Evolutionary conservation across 2,888 invertebrate species (phyloP), one percentile per base, ranked within the genome.

Genomic region (Coelogynopora nodosa): DNA sequence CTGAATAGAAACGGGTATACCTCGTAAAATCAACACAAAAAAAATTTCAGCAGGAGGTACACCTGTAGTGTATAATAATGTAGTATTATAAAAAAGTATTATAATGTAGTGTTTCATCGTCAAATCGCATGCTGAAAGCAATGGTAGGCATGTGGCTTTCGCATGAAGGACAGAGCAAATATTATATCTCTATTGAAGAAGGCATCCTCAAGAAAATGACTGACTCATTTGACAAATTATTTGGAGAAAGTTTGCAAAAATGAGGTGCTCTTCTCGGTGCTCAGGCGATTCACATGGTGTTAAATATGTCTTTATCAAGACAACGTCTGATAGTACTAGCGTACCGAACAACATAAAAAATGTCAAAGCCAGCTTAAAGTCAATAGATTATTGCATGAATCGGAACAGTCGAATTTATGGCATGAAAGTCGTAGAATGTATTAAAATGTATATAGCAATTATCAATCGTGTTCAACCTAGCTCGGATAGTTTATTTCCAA

Each of bases 121-220:
- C 74, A 74, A 74, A 74, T 74, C 74, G 74, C 74, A 74, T 23
- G 74, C 74, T 74, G 74, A 74, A 74, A 74, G 74, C 74, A 74
- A 74, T 23, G 18, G 23, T 23, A 23, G 27, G 74, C 74, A 74
- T 74, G 5, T 49, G 74, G 27, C 74, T 74, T 74, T 74, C 74
- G 74, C 74, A 74, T 26, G 74, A 23, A 74, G 5, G 74, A 74
- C 74, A 74, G 5, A 74, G 74, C 74, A 74, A 74, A 74, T 23
- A 10, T 74, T 74, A 74, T 74, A 74, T 74, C 74, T 74, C 74
- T 74, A 26, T 74, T 13, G 74, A 74, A 23, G 74, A 74, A 74
- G 74, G 27, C 5, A 26, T n/a, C 74, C 23, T 74, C 74, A 74
- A 74, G 74, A 74, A 74, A 74, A 74, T 74, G 23, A 74, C 74